Evolutionary conservation across 30 jellyfish, hydroid and myxozoan species (phyloP).

Genomic region (Hydra vulgaris): DNA sequence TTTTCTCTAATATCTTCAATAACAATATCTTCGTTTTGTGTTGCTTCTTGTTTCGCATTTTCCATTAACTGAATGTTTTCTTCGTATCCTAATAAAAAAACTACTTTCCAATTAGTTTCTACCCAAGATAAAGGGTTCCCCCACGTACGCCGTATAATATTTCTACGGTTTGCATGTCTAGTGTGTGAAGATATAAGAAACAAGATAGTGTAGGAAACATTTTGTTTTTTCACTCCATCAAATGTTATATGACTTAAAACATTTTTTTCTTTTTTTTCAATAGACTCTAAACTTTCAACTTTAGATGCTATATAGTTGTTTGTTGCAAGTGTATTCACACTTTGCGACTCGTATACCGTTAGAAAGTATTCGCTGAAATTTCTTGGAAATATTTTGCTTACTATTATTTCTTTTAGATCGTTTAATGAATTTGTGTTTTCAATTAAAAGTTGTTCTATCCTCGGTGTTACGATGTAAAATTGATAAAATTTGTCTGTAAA

Average conservation of each 20-base stretch:
- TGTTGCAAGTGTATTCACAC: too few relatives aligned
- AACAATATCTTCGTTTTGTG: constrained; percentile 9
- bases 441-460: too few relatives aligned
- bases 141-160: constrained; percentile 21
- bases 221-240: background rate
- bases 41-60: constrained; percentile 13
- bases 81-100: constrained; percentile 11
- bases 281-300: too few relatives aligned
- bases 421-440: too few relatives aligned
- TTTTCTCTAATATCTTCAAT: constrained; percentile 29
- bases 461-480: too few relatives aligned
- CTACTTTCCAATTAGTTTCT: constrained; percentile 6
- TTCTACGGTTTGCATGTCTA: constrained; percentile 15
- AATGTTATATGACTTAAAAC: background rate
- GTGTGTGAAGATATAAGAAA: constrained; percentile 21
- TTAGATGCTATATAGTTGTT: too few relatives aligned
- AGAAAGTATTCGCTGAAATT: too few relatives aligned
- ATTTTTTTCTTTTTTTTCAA: background rate
- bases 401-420: too few relatives aligned
- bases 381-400: too few relatives aligned
- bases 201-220: background rate
- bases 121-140: constrained; percentile 15
- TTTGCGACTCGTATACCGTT: too few relatives aligned
- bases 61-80: constrained; percentile 10
- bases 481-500: too few relatives aligned